Percentiles rank a stretch among this genome's conserved stretches.
These are phyloP conservation scores for Etheostoma cragini DNA, from an alignment of 2,113 vertebrate species.

Conservation along the genomic window DNA sequence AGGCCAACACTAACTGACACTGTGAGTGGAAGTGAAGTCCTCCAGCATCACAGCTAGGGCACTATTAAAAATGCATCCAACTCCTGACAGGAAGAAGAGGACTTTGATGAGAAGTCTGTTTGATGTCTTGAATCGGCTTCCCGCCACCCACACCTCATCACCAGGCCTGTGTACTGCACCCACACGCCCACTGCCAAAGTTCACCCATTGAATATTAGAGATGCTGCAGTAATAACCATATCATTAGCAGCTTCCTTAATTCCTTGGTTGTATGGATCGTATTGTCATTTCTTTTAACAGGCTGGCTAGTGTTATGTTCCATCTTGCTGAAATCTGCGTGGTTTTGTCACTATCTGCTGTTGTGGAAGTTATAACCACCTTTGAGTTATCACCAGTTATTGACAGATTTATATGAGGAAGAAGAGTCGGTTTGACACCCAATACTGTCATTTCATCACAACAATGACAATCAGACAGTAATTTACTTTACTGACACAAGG, in stretches of 20 bases:
- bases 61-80: conserved; percentile 55
- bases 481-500: not conserved
- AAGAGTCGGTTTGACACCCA: not conserved
- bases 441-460: not conserved
- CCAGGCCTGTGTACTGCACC: conserved; percentile 59
- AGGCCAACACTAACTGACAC: conserved; percentile 7
- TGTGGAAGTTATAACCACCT: not conserved
- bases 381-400: not conserved
- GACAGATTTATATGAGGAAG: too few species aligned
- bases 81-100: conserved; percentile 43
- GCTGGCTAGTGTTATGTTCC: not conserved
- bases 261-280: not conserved
- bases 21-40: conserved; percentile 20
- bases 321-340: not conserved
- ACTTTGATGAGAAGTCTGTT: conserved; percentile 74
- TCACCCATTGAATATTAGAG: conserved; percentile 57
- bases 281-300: not conserved
- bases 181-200: conserved; percentile 66
- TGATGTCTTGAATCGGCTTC: conserved; percentile 66
- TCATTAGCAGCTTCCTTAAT: conserved; percentile 45
- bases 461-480: not conserved
- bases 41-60: conserved; percentile 27
- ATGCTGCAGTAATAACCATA: conserved; percentile 61
- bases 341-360: not conserved
- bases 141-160: conserved; percentile 70